Evolutionary conservation across 2,113 vertebrate genomes (phyloP), one percentile per base, ranked within the genome.

Genomic region (Syngnathus floridae): DNA sequence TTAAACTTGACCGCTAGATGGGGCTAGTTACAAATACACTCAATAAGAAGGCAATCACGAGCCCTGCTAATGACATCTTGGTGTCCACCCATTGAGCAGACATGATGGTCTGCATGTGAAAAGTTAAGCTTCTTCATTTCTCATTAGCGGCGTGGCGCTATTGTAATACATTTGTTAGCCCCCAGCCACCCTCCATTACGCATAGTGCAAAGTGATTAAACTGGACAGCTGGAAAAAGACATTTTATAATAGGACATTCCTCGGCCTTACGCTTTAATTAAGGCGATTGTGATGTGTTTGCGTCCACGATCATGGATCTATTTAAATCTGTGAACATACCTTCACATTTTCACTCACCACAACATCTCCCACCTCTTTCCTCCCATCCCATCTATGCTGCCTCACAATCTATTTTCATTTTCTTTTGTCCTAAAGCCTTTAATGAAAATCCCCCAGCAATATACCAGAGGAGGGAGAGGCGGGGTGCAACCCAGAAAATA

Each of bases 61-160:
- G 68, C 78, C 73, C 69, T 71, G 69, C 73, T 69, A 79, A 82
- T 81, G 79, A 73, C 68, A 73, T 75, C 77, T 64, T 70, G 69
- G 73, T 76, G 82, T 74, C 26, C 52, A 79, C 77, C 72, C 79
- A 77, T 79, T 62, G 64, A 82, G 72, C 69, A 71, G 82, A 82
- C 81, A 83, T 74, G 78, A 80, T 78, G 75, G 77, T 76, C 85
- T 84, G 78, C 79, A 74, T 81, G 78, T 84, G 78, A 79, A 81
- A 82, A 84, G 85, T 83, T 79, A 76, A 80, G 74, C 75, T 80
- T 84, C 83, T 82, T 88, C 76, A 83, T 82, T 86, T 79, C 80
- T 85, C 82, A 85, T 89, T 87, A 85, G 82, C 74, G 26, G 66
- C 68, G 82, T 81, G 73, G 76, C 77, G 78, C 80, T 74, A 82